Evolutionary conservation across 2,888 invertebrate species (phyloP).

Genomic region (Cerastoderma edule): DNA sequence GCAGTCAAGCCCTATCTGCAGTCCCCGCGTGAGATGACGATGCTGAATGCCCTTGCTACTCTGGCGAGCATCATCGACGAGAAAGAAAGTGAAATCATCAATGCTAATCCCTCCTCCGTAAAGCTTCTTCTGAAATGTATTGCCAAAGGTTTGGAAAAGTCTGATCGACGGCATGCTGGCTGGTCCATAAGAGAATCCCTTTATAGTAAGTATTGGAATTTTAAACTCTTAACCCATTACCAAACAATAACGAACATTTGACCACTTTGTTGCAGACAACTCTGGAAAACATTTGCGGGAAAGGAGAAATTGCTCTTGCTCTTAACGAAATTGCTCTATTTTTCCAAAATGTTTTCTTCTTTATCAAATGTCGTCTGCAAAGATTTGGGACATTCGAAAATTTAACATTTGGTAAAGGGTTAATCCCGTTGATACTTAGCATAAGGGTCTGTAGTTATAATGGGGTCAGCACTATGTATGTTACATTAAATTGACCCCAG

Average conservation of each 20-base stretch:
- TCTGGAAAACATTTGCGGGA: too few species aligned
- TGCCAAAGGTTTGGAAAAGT: slow-evolving; percentile 30
- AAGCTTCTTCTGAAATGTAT: slow-evolving; percentile 49
- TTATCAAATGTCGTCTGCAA: too few species aligned
- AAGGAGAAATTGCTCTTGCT: slow-evolving; percentile 28
- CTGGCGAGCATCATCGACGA: slow-evolving; percentile 69
- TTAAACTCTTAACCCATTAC: too few species aligned
- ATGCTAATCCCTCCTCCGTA: slow-evolving; percentile 49
- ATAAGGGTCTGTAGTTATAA: not conserved
- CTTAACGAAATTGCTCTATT: slow-evolving; percentile 51
- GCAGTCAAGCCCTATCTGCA: slow-evolving; percentile 55
- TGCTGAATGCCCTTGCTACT: slow-evolving; percentile 55
- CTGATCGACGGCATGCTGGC: slow-evolving; percentile 33
- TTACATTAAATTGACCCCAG: not conserved
- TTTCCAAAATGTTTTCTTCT: too few species aligned
- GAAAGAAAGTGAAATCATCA: slow-evolving; percentile 61
- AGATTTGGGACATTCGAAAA: too few species aligned
- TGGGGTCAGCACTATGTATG: not conserved
- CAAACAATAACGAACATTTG: too few species aligned
- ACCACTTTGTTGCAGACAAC: too few species aligned
- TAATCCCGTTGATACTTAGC: slow-evolving; percentile 14
- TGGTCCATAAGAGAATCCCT: slow-evolving; percentile 60
- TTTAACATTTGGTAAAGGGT: too few species aligned
- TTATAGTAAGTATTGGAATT: slow-evolving; percentile 50
- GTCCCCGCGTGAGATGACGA: slow-evolving; percentile 43